Evolutionary conservation across 2,797 vertebrate genomes (phyloP), one percentile per base, ranked within the genome.

Genomic region (Oryzias sinensis): DNA sequence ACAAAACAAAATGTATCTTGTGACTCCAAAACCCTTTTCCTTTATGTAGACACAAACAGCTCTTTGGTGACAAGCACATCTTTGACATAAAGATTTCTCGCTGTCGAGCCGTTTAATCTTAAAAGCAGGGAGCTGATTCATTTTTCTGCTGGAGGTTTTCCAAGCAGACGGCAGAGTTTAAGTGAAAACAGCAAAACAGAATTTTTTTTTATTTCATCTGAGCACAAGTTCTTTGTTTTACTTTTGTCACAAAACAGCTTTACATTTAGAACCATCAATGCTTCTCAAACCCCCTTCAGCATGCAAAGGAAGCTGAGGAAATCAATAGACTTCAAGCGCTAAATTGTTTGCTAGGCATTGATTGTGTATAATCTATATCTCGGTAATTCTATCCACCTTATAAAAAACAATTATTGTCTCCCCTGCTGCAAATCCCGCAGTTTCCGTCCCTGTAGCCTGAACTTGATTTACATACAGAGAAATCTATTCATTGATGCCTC

Each of bases 401-500:
- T 81, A 79, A 73, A 51, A 77, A 67, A 55, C 73, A 70, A 77
- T 86, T 76, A 84, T 80, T 70, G 77, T 77, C 79, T 73, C 63
- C 61, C 66, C 40, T 53, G 49, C 56, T 67, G 71, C 41, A 73
- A 65, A 72, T 72, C 70, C 65, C 55, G 58, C 20, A 59, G 18
- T 40, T 47, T 43, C 25, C 37, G 44, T 22, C 44, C 11, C 33
- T 24, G 14, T 13, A n/a, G 41, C 41, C 59, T 72, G 70, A 52
- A 74, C 76, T 80, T 68, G 65, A 83, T 72, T 64, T 78, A 60
- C 57, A 64, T 59, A 73, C 48, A 68, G 62, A 62, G 51, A 68
- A 79, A 88, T 90, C 82, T 45, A 83, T 89, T 77, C 70, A 81
- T 83, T 27, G 78, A 82, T 61, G 62, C 37, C 48, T 62, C 37